phyloP scores from a whole-genome alignment of 1,140 invertebrate species.

The Holotrichia oblita region DNA sequence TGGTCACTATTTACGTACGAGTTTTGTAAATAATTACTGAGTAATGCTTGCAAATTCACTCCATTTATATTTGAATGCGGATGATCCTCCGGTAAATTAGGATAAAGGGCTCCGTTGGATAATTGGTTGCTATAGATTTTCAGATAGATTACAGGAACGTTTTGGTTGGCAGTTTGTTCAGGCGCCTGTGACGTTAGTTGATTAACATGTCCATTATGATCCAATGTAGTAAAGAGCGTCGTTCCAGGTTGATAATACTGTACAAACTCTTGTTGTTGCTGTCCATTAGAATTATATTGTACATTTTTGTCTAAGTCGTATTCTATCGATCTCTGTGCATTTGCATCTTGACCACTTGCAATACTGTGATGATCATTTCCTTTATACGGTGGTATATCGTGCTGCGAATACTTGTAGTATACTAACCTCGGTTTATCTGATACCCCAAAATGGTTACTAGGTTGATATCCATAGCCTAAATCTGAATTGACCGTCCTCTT shows the following conservation, averaged over 20 bases:
- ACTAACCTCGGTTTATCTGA: slow-evolving; percentile 63
- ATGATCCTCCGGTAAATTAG: slow-evolving; percentile 65
- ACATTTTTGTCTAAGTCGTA: slow-evolving; percentile 44
- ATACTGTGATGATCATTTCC: slow-evolving; percentile 38
- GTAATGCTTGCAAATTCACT: slow-evolving; percentile 62
- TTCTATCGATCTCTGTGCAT: slow-evolving; percentile 46
- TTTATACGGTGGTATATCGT: slow-evolving; percentile 63
- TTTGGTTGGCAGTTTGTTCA: slow-evolving; percentile 39
- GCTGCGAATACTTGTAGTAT: slow-evolving; percentile 69
- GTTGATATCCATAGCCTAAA: slow-evolving; percentile 65
- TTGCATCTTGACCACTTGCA: slow-evolving; percentile 25
- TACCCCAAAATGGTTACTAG: slow-evolving; percentile 51
- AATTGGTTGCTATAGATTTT: slow-evolving; percentile 67
- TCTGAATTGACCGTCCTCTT: slow-evolving; percentile 69
- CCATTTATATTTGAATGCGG: slow-evolving; percentile 64
- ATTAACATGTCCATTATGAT: slow-evolving; percentile 54
- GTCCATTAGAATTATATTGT: slow-evolving; percentile 10
- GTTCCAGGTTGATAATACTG: slow-evolving; percentile 54
- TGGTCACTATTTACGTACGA: slow-evolving; percentile 41
- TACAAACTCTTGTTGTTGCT: neutral
- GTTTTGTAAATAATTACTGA: slow-evolving; percentile 56
- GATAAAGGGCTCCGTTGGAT: slow-evolving; percentile 64
- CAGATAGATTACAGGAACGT: slow-evolving; percentile 63
- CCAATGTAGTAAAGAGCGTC: slow-evolving; percentile 56
- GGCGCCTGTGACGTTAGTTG: slow-evolving; percentile 51